Evolutionary conservation across 2,888 invertebrate species (phyloP).

Genomic region (Campoplex capitator): DNA sequence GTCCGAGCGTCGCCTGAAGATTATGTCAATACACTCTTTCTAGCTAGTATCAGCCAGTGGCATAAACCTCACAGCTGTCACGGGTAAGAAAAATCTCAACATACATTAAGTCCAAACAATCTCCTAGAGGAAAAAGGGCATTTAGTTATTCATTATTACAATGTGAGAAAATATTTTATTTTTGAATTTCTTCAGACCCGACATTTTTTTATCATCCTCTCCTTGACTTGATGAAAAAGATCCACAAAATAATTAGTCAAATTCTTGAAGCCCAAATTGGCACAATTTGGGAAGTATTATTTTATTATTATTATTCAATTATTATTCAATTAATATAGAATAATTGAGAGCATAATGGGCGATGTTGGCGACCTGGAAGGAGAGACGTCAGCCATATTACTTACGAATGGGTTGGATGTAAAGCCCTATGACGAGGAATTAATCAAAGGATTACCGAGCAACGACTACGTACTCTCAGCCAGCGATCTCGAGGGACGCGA

Average conservation of each 20-base stretch:
- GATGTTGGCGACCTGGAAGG: slow-evolving; percentile 90
- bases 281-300: no score
- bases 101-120: background rate
- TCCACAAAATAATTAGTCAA: no score
- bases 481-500: slow-evolving; percentile 85
- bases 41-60: slow-evolving; percentile 91
- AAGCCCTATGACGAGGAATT: slow-evolving; percentile 90
- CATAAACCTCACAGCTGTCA: slow-evolving; percentile 85
- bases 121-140: background rate
- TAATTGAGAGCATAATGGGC: slow-evolving; percentile 90
- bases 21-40: slow-evolving; percentile 88
- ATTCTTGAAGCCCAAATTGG: no score
- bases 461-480: slow-evolving; percentile 84
- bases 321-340: slow-evolving; percentile 77
- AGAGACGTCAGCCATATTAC: slow-evolving; percentile 92
- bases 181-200: no score
- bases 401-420: slow-evolving; percentile 91
- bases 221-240: no score
- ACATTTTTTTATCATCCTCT: no score
- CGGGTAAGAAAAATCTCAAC: slow-evolving; percentile 84
- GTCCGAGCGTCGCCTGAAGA: slow-evolving; percentile 83
- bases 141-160: background rate
- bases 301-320: no score
- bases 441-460: slow-evolving; percentile 80
- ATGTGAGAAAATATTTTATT: no score